Evolutionary conservation across 2,113 vertebrate species (phyloP).

Genomic region (Python bivittatus): DNA sequence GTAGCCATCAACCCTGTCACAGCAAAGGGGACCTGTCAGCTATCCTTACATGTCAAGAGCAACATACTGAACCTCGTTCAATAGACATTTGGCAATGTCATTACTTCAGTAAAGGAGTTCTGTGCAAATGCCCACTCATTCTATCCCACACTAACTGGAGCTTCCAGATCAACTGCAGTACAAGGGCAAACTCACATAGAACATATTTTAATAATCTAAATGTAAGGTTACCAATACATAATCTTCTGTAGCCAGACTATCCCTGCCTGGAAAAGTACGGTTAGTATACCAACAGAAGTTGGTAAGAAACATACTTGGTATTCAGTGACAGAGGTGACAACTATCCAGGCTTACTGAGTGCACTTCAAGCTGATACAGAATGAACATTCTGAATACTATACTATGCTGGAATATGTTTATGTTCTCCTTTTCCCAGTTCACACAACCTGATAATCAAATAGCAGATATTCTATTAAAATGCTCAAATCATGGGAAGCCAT

Average conservation of each 20-base stretch:
- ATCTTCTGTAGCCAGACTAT: neutral
- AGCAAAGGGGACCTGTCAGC: neutral
- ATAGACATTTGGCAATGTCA: neutral
- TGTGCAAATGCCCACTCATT: neutral
- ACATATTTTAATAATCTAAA: neutral
- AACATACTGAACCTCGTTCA: neutral
- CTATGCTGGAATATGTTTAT: neutral
- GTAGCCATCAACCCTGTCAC: neutral
- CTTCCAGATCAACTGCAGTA: neutral
- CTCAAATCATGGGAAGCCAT: neutral
- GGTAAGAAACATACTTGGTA: neutral
- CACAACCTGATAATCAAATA: neutral
- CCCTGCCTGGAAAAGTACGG: neutral
- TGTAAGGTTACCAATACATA: neutral
- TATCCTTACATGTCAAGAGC: neutral
- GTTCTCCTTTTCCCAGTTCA: neutral
- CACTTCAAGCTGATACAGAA: neutral
- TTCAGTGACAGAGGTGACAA: neutral
- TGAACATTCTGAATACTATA: neutral
- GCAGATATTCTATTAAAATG: neutral
- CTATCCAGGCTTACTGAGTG: neutral
- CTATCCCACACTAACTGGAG: neutral
- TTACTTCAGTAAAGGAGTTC: neutral
- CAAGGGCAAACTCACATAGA: neutral
- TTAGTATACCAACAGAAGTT: neutral